Conservation (phyloP, 2,888 invertebrate genomes). For the Embidobia sp. region DNA sequence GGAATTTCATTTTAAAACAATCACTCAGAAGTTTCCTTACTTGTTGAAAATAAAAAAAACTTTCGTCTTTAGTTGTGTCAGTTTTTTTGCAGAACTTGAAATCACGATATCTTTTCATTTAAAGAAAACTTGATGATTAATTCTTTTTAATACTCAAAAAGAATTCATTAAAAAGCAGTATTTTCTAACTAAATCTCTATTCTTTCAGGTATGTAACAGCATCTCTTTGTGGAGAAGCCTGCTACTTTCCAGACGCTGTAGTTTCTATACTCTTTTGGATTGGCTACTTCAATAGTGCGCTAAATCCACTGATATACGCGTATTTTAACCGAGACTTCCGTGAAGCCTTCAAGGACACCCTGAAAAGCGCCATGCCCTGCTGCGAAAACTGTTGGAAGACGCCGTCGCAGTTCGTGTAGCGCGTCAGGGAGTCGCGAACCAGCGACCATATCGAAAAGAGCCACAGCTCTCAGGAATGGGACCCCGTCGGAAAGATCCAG, state of each 20-base stretch:
- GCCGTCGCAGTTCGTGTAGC: constrained; percentile 85
- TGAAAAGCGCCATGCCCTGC: constrained; percentile 93
- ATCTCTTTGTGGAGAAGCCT: constrained; percentile 89
- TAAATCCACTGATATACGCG: constrained; percentile 97
- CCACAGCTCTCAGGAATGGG: constrained; percentile 39
- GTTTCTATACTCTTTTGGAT: constrained; percentile 93
- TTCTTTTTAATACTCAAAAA: too few species aligned
- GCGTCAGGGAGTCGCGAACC: constrained; percentile 58
- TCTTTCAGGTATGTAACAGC: constrained; percentile 90
- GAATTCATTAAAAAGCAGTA: neutral
- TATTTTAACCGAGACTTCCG: constrained; percentile 98
- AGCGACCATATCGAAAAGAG: constrained; percentile 55
- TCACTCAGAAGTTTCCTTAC: too few species aligned
- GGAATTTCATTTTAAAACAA: too few species aligned
- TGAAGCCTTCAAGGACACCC: constrained; percentile 96
- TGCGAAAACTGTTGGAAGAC: constrained; percentile 89
- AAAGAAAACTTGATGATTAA: too few species aligned
- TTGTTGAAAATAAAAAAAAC: too few species aligned
- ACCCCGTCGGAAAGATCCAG: constrained; percentile 32
- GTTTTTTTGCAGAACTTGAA: too few species aligned
- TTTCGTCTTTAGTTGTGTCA: too few species aligned
- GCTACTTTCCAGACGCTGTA: constrained; percentile 86
- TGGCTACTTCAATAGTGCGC: constrained; percentile 97
- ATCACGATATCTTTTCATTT: too few species aligned
- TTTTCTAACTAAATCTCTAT: neutral